phyloP scores from a whole-genome alignment of 2,888 invertebrate genomes.

The Loripinus fragilis region DNA sequence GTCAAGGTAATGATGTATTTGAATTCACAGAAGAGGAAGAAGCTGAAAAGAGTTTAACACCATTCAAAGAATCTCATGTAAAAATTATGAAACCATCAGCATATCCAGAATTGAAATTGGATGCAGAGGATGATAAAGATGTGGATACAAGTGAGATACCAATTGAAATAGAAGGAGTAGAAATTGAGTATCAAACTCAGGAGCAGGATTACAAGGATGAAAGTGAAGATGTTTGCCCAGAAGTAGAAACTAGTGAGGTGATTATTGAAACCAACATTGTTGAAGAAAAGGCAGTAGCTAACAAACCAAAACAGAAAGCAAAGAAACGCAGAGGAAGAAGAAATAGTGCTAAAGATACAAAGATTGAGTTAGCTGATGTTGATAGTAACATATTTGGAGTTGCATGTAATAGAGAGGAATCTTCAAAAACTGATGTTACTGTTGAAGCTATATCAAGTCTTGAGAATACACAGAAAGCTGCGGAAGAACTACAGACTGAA shows the following conservation, averaged over 20 bases:
- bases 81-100: conserved; percentile 52
- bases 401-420: neutral
- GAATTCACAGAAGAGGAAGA: conserved; percentile 65
- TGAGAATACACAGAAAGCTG: conserved; percentile 41
- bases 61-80: conserved; percentile 56
- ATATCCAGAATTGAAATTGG: conserved; percentile 29
- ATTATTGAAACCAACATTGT: conserved; percentile 49
- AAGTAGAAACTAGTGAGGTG: conserved; percentile 58
- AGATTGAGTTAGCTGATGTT: neutral
- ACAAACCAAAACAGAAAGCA: conserved; percentile 44
- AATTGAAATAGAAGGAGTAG: conserved; percentile 52
- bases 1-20: conserved; percentile 53
- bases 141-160: conserved; percentile 36
- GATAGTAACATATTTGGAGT: neutral
- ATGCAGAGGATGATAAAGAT: conserved; percentile 44
- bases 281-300: conserved; percentile 44
- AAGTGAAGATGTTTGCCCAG: conserved; percentile 46
- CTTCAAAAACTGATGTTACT: conserved; percentile 26
- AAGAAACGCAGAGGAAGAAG: conserved; percentile 41
- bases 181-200: conserved; percentile 52
- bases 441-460: conserved; percentile 56
- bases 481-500: conserved; percentile 52
- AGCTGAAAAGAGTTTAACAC: conserved; percentile 32
- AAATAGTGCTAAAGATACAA: conserved; percentile 36
- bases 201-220: conserved; percentile 59